Conservation (phyloP, 2,113 vertebrate species). For the Cyprinodon tularosa region DNA sequence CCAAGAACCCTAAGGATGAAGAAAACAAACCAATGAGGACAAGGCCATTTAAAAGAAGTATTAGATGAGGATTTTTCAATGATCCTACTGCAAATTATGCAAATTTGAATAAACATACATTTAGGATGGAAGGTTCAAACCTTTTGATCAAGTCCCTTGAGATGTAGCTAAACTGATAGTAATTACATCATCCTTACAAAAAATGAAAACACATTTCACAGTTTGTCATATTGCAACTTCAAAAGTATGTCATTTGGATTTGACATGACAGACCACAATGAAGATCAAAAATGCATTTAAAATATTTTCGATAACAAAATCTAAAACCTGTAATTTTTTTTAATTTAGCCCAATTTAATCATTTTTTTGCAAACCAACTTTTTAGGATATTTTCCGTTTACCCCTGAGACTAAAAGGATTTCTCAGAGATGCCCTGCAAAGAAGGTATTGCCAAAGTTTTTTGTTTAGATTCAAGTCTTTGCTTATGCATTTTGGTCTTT, state of each 20-base stretch:
- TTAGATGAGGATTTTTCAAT: neutral
- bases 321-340: no score
- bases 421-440: no score
- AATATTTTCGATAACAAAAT: neutral
- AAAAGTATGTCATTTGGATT: neutral
- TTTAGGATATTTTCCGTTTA: no score
- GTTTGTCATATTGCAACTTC: neutral
- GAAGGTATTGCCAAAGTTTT: no score
- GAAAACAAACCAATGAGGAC: constrained; percentile 18
- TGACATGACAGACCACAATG: neutral
- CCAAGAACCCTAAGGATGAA: constrained; percentile 84
- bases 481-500: no score
- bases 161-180: no score
- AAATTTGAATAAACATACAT: neutral
- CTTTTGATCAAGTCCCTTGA: neutral
- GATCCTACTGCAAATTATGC: no score
- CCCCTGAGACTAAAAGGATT: no score
- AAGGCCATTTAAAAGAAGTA: neutral
- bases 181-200: neutral
- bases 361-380: no score
- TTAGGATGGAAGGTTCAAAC: no score
- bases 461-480: no score
- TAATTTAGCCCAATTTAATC: no score
- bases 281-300: neutral
- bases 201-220: neutral